A percentile compares a stretch with the other conserved stretches of the same genome.
These are phyloP conservation scores for Psephotus haematonotus DNA, from an alignment of 2,113 vertebrate species.

Conservation along the genomic window DNA sequence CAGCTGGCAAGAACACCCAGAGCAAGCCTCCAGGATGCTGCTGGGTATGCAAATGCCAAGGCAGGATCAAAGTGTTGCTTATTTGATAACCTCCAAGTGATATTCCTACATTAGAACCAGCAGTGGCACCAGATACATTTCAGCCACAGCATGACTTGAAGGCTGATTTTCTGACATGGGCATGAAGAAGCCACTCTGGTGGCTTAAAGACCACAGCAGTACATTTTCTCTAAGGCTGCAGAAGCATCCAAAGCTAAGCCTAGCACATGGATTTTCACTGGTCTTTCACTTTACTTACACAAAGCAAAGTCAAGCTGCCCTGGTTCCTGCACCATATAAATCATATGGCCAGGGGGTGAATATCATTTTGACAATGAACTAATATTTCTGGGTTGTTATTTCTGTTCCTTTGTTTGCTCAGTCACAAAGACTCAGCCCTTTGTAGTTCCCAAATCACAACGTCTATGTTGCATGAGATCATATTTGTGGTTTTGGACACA, in stretches of 20 bases:
- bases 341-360: not conserved
- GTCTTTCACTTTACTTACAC: not conserved
- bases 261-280: not conserved
- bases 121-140: not conserved
- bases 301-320: constrained; percentile 2
- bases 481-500: constrained; percentile 3
- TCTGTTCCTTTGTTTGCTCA: constrained; percentile 49
- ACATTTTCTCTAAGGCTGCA: not conserved
- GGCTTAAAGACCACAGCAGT: not conserved
- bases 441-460: constrained; percentile 7
- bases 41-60: not conserved
- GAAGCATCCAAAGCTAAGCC: not conserved
- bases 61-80: not conserved
- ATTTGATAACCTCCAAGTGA: not conserved
- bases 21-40: not conserved
- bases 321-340: constrained; percentile 36
- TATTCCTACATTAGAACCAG: not conserved
- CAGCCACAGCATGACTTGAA: not conserved
- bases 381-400: constrained; percentile 38
- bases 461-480: constrained; percentile 19
- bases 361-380: constrained; percentile 7
- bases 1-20: not conserved
- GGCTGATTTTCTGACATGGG: not conserved
- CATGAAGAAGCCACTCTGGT: not conserved
- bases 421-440: constrained; percentile 28